Percentiles rank a stretch among this genome's conserved stretches.
These are phyloP conservation scores for Drosophila leontia DNA, from an alignment of 1,140 invertebrate species.

Conservation along the genomic window DNA sequence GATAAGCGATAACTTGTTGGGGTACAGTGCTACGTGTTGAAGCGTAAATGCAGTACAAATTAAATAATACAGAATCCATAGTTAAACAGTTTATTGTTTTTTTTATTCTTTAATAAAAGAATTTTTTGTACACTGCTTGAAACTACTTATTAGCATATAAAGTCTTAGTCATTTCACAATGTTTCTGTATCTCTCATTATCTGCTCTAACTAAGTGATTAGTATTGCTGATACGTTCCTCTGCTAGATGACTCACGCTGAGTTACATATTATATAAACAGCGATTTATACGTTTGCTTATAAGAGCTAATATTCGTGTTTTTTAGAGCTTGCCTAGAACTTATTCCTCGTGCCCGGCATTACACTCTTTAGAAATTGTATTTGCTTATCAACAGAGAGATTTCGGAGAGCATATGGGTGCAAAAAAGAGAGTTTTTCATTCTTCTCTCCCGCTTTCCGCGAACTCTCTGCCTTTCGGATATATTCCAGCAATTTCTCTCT, in stretches of 20 bases:
- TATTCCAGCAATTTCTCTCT: slow-evolving; percentile 30
- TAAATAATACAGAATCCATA: background rate
- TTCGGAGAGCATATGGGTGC: background rate
- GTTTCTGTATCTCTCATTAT: background rate
- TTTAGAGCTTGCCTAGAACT: slow-evolving; percentile 5
- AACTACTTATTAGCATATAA: background rate
- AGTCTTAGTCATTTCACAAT: slow-evolving; percentile 1
- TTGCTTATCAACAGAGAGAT: slow-evolving; percentile 37
- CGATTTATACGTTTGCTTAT: background rate
- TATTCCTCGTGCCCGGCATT: slow-evolving; percentile 21
- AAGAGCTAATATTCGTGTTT: slow-evolving; percentile 8
- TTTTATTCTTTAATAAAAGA: background rate
- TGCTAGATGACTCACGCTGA: slow-evolving; percentile 1
- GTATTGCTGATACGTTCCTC: background rate
- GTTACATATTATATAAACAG: slow-evolving; percentile 6
- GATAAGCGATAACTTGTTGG: slow-evolving; percentile 19
- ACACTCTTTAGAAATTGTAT: slow-evolving; percentile 25
- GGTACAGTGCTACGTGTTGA: background rate
- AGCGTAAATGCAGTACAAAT: background rate
- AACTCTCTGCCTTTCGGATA: background rate
- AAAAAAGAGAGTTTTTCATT: background rate
- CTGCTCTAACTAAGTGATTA: background rate
- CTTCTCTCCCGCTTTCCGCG: background rate
- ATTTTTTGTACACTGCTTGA: background rate
- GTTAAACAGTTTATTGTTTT: background rate